Evolutionary conservation across 2,113 vertebrate species (phyloP).

Genomic region (Zingel zingel): DNA sequence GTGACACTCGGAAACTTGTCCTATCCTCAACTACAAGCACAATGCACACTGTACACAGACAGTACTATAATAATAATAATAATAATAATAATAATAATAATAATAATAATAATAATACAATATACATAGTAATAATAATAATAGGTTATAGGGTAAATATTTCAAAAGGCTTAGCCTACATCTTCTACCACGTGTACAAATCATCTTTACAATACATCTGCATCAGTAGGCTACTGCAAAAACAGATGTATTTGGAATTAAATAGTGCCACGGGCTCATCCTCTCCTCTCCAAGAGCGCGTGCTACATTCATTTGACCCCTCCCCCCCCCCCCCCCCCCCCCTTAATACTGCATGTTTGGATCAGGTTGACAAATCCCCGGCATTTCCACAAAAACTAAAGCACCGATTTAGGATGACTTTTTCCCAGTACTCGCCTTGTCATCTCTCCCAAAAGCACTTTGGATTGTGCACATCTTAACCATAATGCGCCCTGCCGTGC

Average conservation of each 20-base stretch:
- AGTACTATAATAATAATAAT: no score
- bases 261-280: constrained; percentile 36
- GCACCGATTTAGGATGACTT: constrained; percentile 53
- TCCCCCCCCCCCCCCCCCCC: background rate
- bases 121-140: background rate
- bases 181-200: constrained; percentile 15
- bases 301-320: constrained; percentile 58
- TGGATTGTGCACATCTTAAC: constrained; percentile 26
- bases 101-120: background rate
- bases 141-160: background rate
- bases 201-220: constrained; percentile 22
- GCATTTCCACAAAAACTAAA: constrained; percentile 60
- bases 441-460: constrained; percentile 27
- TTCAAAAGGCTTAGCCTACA: background rate
- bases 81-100: no score
- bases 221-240: constrained; percentile 10
- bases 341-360: constrained; percentile 64
- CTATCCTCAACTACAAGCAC: background rate
- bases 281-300: constrained; percentile 48
- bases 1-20: constrained; percentile 28
- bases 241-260: constrained; percentile 64
- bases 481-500: constrained; percentile 19
- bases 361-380: constrained; percentile 69
- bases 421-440: constrained; percentile 20
- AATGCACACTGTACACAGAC: background rate